A percentile compares a stretch with the other conserved stretches of the same genome.
Evolutionary conservation across 1,140 invertebrate genomes (phyloP).

Genomic region (Pseudomyrmex dendroicus): DNA sequence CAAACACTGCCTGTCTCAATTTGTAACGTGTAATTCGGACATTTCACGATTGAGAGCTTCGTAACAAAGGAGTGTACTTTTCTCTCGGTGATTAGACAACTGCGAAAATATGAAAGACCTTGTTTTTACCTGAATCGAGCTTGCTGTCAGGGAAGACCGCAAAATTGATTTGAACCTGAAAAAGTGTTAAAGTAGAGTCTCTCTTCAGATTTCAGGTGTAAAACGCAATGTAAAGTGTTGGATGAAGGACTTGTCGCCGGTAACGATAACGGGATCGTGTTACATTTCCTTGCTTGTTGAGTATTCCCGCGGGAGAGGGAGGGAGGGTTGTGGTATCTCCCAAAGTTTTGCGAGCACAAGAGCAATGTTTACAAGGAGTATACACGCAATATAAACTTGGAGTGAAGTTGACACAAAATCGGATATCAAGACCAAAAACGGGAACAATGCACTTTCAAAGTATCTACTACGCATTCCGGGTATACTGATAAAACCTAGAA

Average conservation of each 20-base stretch:
- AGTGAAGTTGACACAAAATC: conserved; percentile 58
- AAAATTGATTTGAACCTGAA: conserved; percentile 84
- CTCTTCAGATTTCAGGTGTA: conserved; percentile 70
- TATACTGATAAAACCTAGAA: conserved; percentile 63
- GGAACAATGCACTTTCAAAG: conserved; percentile 56
- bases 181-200: conserved; percentile 81
- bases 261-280: conserved; percentile 28
- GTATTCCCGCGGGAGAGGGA: conserved; percentile 19
- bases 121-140: conserved; percentile 83
- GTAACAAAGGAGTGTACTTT: conserved; percentile 70
- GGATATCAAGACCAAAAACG: conserved; percentile 44
- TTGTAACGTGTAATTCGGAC: conserved; percentile 29
- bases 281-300: conserved; percentile 26
- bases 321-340: conserved; percentile 2
- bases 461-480: conserved; percentile 70
- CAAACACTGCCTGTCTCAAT: conserved; percentile 30
- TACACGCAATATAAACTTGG: conserved; percentile 42
- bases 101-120: conserved; percentile 75
- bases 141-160: conserved; percentile 83
- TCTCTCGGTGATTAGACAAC: conserved; percentile 75
- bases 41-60: conserved; percentile 28
- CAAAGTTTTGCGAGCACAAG: conserved; percentile 30
- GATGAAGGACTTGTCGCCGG: conserved; percentile 46
- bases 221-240: conserved; percentile 50
- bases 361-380: conserved; percentile 54